These are phyloP conservation scores for Andricus curvator DNA, from an alignment of 2,888 invertebrate genomes.

Conservation along the genomic window DNA sequence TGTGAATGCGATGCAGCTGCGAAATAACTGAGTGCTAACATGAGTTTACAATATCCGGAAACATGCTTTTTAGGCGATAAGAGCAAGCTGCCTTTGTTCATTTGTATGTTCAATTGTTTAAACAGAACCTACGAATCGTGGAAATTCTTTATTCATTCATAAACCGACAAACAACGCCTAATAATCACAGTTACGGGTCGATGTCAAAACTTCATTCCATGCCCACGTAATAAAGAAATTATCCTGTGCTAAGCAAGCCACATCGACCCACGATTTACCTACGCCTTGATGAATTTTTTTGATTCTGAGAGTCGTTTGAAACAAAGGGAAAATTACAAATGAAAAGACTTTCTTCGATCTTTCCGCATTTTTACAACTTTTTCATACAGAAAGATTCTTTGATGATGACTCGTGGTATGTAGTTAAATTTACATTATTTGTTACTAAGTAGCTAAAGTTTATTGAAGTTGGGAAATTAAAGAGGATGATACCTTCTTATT, in stretches of 20 bases:
- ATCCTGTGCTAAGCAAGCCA: not conserved
- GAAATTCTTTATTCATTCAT: not conserved
- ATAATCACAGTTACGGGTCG: not conserved
- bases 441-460: no score
- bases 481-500: not conserved
- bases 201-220: constrained; percentile 21
- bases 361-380: constrained; percentile 1
- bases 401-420: not conserved
- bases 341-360: not conserved
- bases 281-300: constrained; percentile 18
- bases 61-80: not conserved
- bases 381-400: not conserved
- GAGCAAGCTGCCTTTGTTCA: not conserved
- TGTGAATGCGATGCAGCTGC: not conserved
- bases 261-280: constrained; percentile 21
- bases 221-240: constrained; percentile 20
- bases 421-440: no score
- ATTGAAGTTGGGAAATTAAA: not conserved
- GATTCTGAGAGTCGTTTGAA: not conserved
- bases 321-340: constrained; percentile 19
- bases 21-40: not conserved
- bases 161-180: not conserved
- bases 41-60: constrained; percentile 20
- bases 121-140: not conserved
- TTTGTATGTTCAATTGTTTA: not conserved